Evolutionary conservation across 2,797 vertebrate species (phyloP).

Genomic region (Sebastes oblongus): DNA sequence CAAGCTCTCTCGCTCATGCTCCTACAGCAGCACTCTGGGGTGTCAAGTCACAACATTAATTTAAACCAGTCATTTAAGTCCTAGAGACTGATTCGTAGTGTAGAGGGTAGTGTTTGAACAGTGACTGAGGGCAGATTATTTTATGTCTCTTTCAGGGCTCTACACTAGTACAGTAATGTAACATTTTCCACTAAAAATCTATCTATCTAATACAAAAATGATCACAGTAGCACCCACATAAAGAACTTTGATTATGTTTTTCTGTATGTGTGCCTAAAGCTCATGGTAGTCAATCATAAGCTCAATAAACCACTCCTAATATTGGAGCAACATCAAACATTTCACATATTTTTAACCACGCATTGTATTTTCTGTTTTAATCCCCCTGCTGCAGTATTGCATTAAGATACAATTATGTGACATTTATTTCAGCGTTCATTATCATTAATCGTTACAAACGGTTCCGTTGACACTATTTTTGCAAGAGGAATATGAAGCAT

Average conservation of each 20-base stretch:
- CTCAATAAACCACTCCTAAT: neutral
- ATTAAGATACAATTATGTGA: neutral
- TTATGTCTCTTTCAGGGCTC: slow-evolving; percentile 30
- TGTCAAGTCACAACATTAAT: slow-evolving; percentile 74
- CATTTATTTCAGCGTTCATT: slow-evolving; percentile 7
- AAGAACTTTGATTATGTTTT: neutral
- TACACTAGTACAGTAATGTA: slow-evolving; percentile 2
- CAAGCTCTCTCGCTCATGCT: slow-evolving; percentile 53
- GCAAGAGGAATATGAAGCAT: slow-evolving; percentile 14
- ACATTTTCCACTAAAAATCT: slow-evolving; percentile 24
- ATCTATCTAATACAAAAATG: neutral
- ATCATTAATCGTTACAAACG: neutral
- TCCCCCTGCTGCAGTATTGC: neutral
- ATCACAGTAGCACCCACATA: neutral
- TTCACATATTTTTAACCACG: neutral
- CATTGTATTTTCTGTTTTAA: neutral
- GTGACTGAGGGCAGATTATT: slow-evolving; percentile 51
- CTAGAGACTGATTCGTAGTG: slow-evolving; percentile 60
- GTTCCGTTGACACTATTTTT: slow-evolving; percentile 25
- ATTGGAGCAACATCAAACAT: neutral
- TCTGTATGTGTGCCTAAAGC: neutral
- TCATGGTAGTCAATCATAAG: neutral
- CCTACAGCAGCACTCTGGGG: slow-evolving; percentile 65
- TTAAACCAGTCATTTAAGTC: slow-evolving; percentile 73
- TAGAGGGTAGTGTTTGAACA: slow-evolving; percentile 49